Percentiles rank a stretch among this genome's conserved stretches.
phyloP scores from a whole-genome alignment of 2,113 vertebrate genomes.

The Fulmarus glacialis region DNA sequence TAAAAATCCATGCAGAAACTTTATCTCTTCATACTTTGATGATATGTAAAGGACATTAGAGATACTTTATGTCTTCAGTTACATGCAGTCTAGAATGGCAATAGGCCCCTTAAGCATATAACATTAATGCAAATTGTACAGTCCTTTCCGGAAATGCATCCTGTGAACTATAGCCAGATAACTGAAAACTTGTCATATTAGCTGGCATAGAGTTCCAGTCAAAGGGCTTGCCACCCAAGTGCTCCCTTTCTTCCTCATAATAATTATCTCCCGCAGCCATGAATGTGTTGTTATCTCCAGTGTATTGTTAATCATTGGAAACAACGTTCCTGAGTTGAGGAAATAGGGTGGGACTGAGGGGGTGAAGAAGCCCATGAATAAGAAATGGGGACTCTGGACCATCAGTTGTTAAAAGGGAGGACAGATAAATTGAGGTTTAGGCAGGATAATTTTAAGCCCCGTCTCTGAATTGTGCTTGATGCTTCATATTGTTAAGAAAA shows the following conservation, averaged over 20 bases:
- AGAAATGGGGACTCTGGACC: not conserved
- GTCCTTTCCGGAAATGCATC: slow-evolving; percentile 24
- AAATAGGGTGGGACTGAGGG: not conserved
- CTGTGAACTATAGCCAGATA: not conserved
- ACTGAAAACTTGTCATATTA: not conserved
- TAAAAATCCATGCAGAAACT: slow-evolving; percentile 28
- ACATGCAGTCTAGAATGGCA: slow-evolving; percentile 24
- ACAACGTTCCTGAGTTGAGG: not conserved
- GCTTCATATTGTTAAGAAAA: not conserved
- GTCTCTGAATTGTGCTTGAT: not conserved
- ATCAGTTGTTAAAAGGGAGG: not conserved
- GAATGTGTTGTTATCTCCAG: not conserved
- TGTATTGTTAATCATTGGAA: not conserved
- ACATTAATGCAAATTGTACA: slow-evolving; percentile 42
- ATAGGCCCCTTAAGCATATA: slow-evolving; percentile 55
- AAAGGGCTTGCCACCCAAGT: not conserved
- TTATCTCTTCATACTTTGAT: slow-evolving; percentile 34
- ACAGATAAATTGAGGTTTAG: slow-evolving; percentile 10
- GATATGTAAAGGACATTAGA: not conserved
- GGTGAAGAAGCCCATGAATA: not conserved
- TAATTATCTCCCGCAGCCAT: not conserved
- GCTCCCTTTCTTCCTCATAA: not conserved
- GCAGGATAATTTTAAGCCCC: not conserved
- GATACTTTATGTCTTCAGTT: slow-evolving; percentile 44
- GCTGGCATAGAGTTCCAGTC: not conserved